Evolutionary conservation across 2,797 vertebrate species (phyloP).

Genomic region (Myoxocephalus aenaeus): DNA sequence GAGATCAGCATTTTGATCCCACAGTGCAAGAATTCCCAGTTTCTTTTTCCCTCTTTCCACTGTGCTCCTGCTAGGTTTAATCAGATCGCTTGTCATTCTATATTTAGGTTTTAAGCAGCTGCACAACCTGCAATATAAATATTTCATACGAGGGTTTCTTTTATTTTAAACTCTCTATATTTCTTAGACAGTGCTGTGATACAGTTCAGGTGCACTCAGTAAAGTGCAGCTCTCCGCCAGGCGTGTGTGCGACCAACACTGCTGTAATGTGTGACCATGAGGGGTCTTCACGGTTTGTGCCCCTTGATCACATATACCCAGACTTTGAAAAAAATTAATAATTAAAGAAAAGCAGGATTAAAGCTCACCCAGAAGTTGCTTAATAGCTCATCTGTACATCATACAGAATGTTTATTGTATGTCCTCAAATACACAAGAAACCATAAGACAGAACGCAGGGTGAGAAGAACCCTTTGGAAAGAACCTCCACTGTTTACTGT

Average conservation of each 20-base stretch:
- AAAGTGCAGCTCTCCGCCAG: neutral
- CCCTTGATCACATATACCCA: neutral
- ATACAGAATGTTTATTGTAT: slow-evolving; percentile 76
- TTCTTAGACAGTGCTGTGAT: neutral
- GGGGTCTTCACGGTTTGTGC: no score
- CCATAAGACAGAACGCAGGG: slow-evolving; percentile 62
- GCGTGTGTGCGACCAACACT: neutral
- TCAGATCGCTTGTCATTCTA: neutral
- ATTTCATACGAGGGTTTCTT: neutral
- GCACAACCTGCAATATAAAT: neutral
- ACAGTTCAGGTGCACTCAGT: neutral
- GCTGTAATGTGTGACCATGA: no score
- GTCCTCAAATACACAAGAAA: slow-evolving; percentile 74
- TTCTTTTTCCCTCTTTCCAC: neutral
- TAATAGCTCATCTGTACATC: slow-evolving; percentile 63
- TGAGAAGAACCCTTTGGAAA: slow-evolving; percentile 38
- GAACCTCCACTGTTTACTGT: neutral
- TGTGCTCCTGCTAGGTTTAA: neutral
- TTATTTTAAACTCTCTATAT: neutral
- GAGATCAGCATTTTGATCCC: slow-evolving; percentile 66
- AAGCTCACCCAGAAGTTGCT: slow-evolving; percentile 7
- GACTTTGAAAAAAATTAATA: neutral
- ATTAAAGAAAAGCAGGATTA: neutral
- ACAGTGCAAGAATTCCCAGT: slow-evolving; percentile 29
- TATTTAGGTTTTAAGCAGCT: neutral